These are phyloP conservation scores for Cremastinae sp. DNA, from an alignment of 2,888 invertebrate species.

Conservation along the genomic window DNA sequence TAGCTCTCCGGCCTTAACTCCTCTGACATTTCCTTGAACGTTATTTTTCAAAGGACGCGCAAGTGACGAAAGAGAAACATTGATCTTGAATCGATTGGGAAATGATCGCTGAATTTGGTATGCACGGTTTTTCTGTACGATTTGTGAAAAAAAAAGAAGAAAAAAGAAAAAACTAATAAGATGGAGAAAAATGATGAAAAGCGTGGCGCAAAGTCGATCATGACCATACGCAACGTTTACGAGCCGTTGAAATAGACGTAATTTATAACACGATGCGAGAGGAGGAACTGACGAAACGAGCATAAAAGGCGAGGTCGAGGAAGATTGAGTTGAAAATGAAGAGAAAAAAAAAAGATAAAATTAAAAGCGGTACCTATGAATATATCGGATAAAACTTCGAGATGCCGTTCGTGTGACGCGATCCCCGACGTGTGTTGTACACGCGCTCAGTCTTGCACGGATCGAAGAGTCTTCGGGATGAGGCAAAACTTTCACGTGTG, in stretches of 20 bases:
- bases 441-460: background rate
- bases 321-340: background rate
- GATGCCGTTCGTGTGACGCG: constrained; percentile 2
- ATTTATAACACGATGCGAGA: too few relatives aligned
- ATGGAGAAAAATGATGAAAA: too few relatives aligned
- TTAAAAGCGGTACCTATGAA: background rate
- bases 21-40: background rate
- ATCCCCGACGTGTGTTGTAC: background rate
- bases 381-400: background rate
- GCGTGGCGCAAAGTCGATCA: too few relatives aligned
- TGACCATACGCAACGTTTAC: too few relatives aligned
- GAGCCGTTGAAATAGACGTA: too few relatives aligned
- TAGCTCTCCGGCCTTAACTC: background rate
- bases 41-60: background rate
- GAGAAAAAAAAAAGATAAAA: background rate
- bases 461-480: background rate
- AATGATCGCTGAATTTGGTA: too few relatives aligned
- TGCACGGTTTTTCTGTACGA: too few relatives aligned
- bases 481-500: constrained; percentile 41
- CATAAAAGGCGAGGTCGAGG: background rate
- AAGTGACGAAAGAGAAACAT: background rate
- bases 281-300: background rate
- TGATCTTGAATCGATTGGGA: too few relatives aligned
- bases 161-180: too few relatives aligned
- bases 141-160: too few relatives aligned